phyloP scores from a whole-genome alignment of 2,113 vertebrate genomes.

The Myrmecobius fasciatus region DNA sequence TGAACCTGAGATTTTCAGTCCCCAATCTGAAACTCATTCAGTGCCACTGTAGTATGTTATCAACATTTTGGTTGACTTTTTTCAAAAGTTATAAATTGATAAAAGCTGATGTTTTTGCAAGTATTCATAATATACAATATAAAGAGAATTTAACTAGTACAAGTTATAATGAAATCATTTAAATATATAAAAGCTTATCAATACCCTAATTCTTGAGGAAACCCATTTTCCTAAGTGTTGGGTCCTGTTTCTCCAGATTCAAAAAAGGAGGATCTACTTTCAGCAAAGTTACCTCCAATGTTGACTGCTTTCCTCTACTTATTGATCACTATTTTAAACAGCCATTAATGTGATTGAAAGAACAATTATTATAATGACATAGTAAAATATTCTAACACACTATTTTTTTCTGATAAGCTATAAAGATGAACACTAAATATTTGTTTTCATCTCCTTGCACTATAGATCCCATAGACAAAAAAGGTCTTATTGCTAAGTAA shows the following conservation, averaged over 20 bases:
- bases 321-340: background rate
- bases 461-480: background rate
- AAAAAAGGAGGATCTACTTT: constrained; percentile 2
- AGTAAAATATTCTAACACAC: background rate
- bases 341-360: constrained; percentile 7
- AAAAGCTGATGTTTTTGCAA: background rate
- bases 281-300: background rate
- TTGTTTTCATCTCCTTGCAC: background rate
- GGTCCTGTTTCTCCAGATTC: background rate
- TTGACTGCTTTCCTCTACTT: background rate
- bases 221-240: background rate
- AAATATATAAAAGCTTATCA: background rate
- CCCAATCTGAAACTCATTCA: background rate
- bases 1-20: background rate
- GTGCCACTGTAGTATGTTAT: background rate
- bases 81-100: background rate
- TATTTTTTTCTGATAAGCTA: background rate
- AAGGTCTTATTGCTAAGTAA: background rate
- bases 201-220: background rate
- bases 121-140: background rate
- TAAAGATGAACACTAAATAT: background rate
- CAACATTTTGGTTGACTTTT: background rate
- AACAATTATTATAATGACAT: background rate
- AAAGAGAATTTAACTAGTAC: constrained; percentile 12
- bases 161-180: background rate